These are phyloP conservation scores for Perodicticus potto DNA, from an alignment of 2,797 vertebrate species.

Conservation along the genomic window DNA sequence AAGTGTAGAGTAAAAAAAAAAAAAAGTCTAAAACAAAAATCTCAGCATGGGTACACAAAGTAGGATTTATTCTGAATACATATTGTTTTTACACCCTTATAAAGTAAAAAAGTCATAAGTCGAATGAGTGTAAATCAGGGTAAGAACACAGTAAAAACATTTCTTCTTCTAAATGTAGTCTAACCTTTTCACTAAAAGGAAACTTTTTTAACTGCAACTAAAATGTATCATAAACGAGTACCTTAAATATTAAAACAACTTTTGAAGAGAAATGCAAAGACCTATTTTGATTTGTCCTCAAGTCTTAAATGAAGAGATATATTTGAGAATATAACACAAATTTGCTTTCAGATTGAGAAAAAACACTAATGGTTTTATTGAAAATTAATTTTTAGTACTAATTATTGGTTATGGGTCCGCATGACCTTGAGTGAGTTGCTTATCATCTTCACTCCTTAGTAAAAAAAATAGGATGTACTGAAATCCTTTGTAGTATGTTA, in stretches of 20 bases:
- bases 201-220: neutral
- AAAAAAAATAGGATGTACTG: neutral
- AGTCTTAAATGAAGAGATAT: neutral
- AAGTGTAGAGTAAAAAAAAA: neutral
- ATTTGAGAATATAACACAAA: neutral
- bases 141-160: neutral
- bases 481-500: neutral
- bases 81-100: neutral
- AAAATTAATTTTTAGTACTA: neutral
- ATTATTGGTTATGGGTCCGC: neutral
- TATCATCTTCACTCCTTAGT: neutral
- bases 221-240: neutral
- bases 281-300: neutral
- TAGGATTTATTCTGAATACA: neutral
- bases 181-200: neutral
- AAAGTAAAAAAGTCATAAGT: neutral
- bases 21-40: neutral
- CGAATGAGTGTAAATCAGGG: neutral
- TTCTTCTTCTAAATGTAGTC: neutral
- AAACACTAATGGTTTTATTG: neutral
- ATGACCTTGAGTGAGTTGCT: neutral
- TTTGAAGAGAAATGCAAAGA: constrained; percentile 22
- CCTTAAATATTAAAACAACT: neutral
- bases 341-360: neutral
- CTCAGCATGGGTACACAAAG: neutral